Conservation (phyloP, 2,888 invertebrate genomes). For the Sinopyrophorus schimmeli region DNA sequence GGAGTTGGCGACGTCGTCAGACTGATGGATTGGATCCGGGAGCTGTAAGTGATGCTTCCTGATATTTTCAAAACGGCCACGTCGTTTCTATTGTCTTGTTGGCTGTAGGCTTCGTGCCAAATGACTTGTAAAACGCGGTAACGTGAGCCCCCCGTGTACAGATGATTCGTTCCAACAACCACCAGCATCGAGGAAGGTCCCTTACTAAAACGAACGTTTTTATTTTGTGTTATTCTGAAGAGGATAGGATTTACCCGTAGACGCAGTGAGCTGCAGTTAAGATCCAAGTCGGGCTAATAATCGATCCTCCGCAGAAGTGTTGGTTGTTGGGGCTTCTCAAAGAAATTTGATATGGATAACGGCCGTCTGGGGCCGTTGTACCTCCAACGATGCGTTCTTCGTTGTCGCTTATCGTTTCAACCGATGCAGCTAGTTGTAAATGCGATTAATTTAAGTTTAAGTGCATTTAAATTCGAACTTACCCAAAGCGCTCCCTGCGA, state of each 20-base stretch:
- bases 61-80: constrained; percentile 2
- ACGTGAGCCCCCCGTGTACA: constrained; percentile 51
- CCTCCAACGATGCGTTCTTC: constrained; percentile 58
- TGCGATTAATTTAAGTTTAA: no score
- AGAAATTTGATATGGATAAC: constrained; percentile 60
- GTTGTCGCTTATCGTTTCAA: no score
- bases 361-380: constrained; percentile 57
- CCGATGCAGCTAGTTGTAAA: no score
- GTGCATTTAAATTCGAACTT: no score
- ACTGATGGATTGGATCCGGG: background rate
- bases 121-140: constrained; percentile 51
- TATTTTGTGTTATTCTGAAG: background rate
- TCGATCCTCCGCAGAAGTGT: constrained; percentile 65
- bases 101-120: constrained; percentile 2
- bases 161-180: constrained; percentile 56
- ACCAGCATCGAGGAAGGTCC: constrained; percentile 40
- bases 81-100: constrained; percentile 4
- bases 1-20: constrained; percentile 1
- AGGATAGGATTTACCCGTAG: constrained; percentile 26
- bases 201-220: background rate
- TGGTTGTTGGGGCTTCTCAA: constrained; percentile 56
- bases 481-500: no score
- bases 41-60: background rate
- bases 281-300: constrained; percentile 58
- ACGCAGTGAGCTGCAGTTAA: constrained; percentile 36